These are phyloP conservation scores for Dendroctonus valens DNA, from an alignment of 1,140 invertebrate species.

Conservation along the genomic window DNA sequence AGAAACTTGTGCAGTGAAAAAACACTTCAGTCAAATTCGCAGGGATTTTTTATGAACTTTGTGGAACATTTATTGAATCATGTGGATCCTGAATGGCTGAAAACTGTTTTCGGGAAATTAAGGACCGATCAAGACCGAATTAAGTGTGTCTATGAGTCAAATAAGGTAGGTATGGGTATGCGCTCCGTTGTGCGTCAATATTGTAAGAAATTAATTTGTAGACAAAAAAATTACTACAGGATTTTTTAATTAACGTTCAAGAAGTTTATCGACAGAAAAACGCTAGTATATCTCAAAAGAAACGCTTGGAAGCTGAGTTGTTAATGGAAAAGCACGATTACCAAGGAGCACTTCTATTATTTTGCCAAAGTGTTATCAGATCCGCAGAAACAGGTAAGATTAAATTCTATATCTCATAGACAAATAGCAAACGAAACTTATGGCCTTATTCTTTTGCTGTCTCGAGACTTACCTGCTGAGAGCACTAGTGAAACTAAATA, in stretches of 20 bases:
- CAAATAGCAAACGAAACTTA: no score
- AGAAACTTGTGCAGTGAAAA: constrained; percentile 55
- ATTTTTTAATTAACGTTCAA: constrained; percentile 56
- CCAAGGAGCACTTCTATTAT: constrained; percentile 57
- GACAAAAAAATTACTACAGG: constrained; percentile 54
- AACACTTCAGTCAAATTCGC: constrained; percentile 59
- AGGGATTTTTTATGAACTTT: constrained; percentile 62
- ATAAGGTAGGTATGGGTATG: constrained; percentile 48
- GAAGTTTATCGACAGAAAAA: constrained; percentile 59
- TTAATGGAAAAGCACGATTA: constrained; percentile 53
- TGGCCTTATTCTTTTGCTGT: no score
- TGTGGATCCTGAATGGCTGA: constrained; percentile 55
- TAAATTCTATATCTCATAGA: no score
- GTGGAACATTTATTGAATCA: constrained; percentile 52
- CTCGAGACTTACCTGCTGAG: no score
- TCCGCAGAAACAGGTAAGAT: constrained; percentile 56
- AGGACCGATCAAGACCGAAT: constrained; percentile 56
- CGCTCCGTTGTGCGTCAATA: not conserved
- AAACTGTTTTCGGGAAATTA: constrained; percentile 55
- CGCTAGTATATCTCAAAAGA: constrained; percentile 52
- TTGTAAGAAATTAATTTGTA: constrained; percentile 35
- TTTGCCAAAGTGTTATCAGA: constrained; percentile 63
- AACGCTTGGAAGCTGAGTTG: constrained; percentile 53
- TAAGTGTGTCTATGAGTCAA: constrained; percentile 53
- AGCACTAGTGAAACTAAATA: no score